phyloP scores from a whole-genome alignment of 2,797 vertebrate genomes.

The Eulemur coronatus region DNA sequence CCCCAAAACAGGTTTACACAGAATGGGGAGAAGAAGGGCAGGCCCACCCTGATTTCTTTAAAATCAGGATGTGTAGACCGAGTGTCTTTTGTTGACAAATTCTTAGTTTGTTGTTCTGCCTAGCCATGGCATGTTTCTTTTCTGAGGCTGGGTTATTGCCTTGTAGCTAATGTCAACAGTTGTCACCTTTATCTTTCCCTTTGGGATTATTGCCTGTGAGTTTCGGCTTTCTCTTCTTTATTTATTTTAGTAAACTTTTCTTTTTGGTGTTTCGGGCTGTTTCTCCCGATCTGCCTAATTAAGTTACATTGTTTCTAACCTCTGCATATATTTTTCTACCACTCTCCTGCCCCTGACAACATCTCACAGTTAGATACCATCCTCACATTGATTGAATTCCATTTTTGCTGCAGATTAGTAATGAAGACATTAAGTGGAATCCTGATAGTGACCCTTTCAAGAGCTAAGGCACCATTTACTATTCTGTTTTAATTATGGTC shows the following conservation, averaged over 20 bases:
- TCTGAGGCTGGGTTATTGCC: neutral
- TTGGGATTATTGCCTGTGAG: neutral
- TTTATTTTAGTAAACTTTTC: conserved; percentile 39
- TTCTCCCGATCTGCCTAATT: conserved; percentile 36
- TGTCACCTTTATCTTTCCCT: conserved; percentile 2
- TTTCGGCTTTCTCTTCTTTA: conserved; percentile 2
- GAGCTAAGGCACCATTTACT: conserved; percentile 61
- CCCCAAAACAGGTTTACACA: neutral
- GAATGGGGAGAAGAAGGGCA: neutral
- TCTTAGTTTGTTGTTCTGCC: conserved; percentile 24
- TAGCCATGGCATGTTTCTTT: neutral
- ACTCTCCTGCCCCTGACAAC: neutral
- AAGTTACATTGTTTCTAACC: neutral
- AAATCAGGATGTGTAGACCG: neutral
- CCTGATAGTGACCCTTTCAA: conserved; percentile 56
- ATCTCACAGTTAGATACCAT: conserved; percentile 11
- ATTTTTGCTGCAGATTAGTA: conserved; percentile 43
- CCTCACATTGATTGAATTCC: conserved; percentile 22
- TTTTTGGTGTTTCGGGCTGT: conserved; percentile 1
- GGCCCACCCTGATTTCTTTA: neutral
- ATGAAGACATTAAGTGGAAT: conserved; percentile 63
- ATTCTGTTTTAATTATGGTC: conserved; percentile 68
- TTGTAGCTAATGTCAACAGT: neutral
- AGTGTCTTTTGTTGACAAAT: neutral
- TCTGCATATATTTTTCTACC: neutral